Percentiles rank a stretch among this genome's conserved stretches.
Conservation (phyloP, 2,797 vertebrate genomes). For the Xenops minutus region DNA sequence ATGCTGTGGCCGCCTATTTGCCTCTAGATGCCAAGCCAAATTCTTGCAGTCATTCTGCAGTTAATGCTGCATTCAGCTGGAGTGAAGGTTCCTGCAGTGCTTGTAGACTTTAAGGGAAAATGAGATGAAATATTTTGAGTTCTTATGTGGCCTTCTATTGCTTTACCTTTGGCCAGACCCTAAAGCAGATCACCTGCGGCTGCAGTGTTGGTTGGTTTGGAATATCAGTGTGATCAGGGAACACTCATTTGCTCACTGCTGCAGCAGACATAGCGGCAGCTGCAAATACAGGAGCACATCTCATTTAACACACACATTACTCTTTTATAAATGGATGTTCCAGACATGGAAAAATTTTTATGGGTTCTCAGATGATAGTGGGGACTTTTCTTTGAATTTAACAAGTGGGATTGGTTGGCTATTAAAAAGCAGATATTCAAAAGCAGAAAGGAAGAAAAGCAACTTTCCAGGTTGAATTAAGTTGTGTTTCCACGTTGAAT, state of each 20-base stretch:
- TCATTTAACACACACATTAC: not conserved
- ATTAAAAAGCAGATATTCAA: not conserved
- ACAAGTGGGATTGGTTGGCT: not conserved
- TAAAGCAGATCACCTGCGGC: not conserved
- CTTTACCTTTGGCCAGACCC: not conserved
- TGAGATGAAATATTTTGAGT: not conserved
- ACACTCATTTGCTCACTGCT: not conserved
- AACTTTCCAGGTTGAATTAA: not conserved
- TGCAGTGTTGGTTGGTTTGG: not conserved
- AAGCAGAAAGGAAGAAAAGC: not conserved
- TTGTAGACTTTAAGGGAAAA: slow-evolving; percentile 39
- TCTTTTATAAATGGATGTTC: not conserved
- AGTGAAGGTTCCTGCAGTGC: slow-evolving; percentile 7
- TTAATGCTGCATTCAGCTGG: not conserved
- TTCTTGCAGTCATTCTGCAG: slow-evolving; percentile 33
- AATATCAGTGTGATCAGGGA: not conserved
- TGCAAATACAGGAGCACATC: not conserved
- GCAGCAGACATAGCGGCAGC: not conserved
- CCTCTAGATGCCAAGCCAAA: not conserved
- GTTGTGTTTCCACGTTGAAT: not conserved
- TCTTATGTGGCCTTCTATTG: not conserved
- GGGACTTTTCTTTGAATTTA: not conserved
- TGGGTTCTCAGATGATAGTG: not conserved
- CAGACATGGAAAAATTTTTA: not conserved
- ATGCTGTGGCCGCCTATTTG: not conserved